Base-by-base conservation (phyloP, 2,888 invertebrate species). In the Mesorhabditis sp. region DNA sequence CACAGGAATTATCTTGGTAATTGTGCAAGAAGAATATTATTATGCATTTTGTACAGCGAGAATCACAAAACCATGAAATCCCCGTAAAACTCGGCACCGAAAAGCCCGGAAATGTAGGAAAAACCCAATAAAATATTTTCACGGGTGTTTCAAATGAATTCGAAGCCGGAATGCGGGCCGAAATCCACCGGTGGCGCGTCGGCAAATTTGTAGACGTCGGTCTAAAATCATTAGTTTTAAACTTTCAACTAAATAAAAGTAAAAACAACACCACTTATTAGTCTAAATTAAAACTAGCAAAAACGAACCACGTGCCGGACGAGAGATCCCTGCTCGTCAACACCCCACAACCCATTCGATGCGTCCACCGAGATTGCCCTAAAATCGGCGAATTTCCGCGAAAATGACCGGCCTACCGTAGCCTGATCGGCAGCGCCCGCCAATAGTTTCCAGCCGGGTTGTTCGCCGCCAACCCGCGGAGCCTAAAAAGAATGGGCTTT, bases 281-380 rank as follows among this genome's bases (percentile, higher is more conserved):
- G 28, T 28, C 28, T 28, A 28, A 28, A 28, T 28, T 28, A 28
- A 28, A 28, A 28, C 28, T 28, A 28, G 28, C 28, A 28, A 28
- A 28, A 28, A 50, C 58, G n/a, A 50, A 50, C 58, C 58, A 50
- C 58, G 2, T 50, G 58, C n/a, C n/a, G 7, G n/a, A 50, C 58
- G 58, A 50, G 58, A 50, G 10, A 13, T 50, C 58, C 58, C n/a
- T 50, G 10, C n/a, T 50, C 58, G n/a, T 50, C 58, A 2, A 50
- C 58, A 50, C 10, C 58, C 58, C 58, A 50, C n/a, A 50, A 50
- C 7, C 58, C n/a, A 50, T 50, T 50, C 7, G 58, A 50, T 2
- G 58, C 58, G n/a, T 50, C 58, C 58, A 50, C 58, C 7, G 58
- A 50, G 58, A 50, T 50, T n/a, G 58, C 58, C n/a, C 58, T 50